Base-by-base conservation (phyloP, 1,140 invertebrate genomes). In the Psix sp. region DNA sequence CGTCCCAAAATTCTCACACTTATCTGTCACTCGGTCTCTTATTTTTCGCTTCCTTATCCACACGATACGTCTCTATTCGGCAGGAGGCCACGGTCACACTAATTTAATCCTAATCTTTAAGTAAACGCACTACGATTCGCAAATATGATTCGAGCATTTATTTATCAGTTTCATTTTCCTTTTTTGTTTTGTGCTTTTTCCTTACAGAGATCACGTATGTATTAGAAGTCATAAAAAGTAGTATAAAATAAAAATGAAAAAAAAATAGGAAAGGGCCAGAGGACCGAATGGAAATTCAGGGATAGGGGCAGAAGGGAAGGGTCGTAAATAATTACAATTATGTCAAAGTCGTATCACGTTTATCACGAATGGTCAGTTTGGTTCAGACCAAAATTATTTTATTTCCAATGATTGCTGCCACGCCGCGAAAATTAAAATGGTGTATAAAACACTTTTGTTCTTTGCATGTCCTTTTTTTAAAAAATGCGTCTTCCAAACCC, bases 151-250 rank as follows among this genome's bases (percentile, higher is more conserved):
- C 79, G 83, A 84, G 80, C 82, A 83, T 85, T 80, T 86, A 81
- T 80, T 84, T 85, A 85, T 84, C 80, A 84, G 77, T 84, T 84
- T 81, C 13, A 43, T 48, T 54, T 7, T 33, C 17, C 82, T 76
- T 66, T 82, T 43, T 84, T 76, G 63, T 85, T 86, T 87, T 87
- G 82, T 86, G 84, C 84, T 85, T 85, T 81, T 84, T 77, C 17
- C 11, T 62, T 67, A 84, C 80, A 87, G 83, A 87, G 85, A 87
- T 86, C 84, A 86, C 85, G 81, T 79, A 81, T 80, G 74, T 80
- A 56, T 56, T 40, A 49, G 82, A 84, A 77, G 84, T 83, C 86
- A 79, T 86, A 86, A 77, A 86, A 86, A 86, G 79, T 86, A 84
- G 82, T 87, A 86, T 79, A 86, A 86, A 85, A 84, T 84, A 82